A percentile compares a stretch with the other conserved stretches of the same genome.
These are phyloP conservation scores for Eutolmus rufibarbis DNA, from an alignment of 2,888 invertebrate species.

Conservation along the genomic window DNA sequence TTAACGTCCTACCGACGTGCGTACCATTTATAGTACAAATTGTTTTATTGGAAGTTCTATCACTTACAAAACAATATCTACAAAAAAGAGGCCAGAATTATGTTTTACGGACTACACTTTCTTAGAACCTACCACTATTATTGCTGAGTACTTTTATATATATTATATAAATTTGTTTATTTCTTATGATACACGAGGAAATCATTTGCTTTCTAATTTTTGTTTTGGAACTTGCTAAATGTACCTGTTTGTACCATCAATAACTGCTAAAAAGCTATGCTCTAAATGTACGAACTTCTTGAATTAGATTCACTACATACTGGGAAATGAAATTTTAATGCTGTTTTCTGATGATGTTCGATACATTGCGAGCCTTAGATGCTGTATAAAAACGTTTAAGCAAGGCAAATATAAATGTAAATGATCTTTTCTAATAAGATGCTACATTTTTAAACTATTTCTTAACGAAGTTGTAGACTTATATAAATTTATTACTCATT, in stretches of 20 bases:
- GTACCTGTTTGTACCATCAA: not conserved
- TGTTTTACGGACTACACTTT: not conserved
- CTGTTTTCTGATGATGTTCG: not conserved
- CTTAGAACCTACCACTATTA: not conserved
- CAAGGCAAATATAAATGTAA: too few species aligned
- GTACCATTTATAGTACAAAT: not conserved
- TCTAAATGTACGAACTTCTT: not conserved
- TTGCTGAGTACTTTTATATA: not conserved
- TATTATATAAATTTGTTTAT: not conserved
- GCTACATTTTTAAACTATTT: not conserved
- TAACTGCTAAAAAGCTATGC: not conserved
- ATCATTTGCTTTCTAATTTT: not conserved
- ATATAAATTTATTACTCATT: not conserved
- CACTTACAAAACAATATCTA: not conserved
- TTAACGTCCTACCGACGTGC: not conserved
- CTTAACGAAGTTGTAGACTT: not conserved
- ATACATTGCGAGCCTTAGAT: not conserved
- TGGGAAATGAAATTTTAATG: not conserved
- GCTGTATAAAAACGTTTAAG: not conserved
- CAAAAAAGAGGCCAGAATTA: not conserved
- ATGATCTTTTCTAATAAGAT: not conserved
- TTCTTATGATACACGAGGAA: not conserved
- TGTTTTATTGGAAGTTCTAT: not conserved
- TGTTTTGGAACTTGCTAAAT: not conserved
- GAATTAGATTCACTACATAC: not conserved